Conservation (phyloP, 1,140 invertebrate species). For the Neotoxoptera formosana region DNA sequence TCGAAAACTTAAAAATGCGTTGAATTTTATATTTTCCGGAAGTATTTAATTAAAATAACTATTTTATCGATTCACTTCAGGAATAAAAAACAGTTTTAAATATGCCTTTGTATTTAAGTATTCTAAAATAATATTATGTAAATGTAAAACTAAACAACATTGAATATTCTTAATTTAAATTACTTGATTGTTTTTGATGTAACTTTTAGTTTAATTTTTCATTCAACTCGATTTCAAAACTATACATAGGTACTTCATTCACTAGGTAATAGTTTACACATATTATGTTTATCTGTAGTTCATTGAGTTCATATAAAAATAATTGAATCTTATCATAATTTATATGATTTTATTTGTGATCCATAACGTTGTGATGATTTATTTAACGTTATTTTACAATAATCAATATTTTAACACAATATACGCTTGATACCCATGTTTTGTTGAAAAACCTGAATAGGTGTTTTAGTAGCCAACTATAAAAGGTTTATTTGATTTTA, state of each 20-base stretch:
- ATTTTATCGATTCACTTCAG: background rate
- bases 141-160: background rate
- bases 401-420: background rate
- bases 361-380: background rate
- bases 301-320: background rate
- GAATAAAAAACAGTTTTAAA: background rate
- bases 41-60: slow-evolving; percentile 8
- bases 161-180: background rate
- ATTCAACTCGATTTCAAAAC: background rate
- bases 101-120: background rate
- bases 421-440: background rate
- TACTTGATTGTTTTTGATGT: background rate
- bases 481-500: background rate
- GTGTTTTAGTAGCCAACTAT: background rate
- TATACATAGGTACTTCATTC: background rate
- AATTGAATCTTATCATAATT: slow-evolving; percentile 18
- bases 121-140: background rate
- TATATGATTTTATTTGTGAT: background rate
- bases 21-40: background rate
- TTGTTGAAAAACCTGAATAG: background rate
- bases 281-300: background rate
- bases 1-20: background rate
- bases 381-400: background rate
- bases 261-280: background rate
- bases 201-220: background rate